Evolutionary conservation across 2,113 vertebrate genomes (phyloP).

Genomic region (Neogale vison): DNA sequence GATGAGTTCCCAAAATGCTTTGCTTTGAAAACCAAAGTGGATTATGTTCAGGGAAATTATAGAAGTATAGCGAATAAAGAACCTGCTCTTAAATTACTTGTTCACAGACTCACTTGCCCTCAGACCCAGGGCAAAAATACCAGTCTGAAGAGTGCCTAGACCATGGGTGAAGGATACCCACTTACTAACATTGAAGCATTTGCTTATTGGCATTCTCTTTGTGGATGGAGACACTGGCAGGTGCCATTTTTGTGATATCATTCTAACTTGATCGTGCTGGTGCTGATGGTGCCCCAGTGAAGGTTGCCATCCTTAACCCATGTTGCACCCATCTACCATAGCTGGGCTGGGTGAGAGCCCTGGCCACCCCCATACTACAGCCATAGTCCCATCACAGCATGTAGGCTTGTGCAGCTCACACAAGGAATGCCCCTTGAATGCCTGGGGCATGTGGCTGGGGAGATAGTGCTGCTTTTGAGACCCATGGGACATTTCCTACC

Average conservation of each 20-base stretch:
- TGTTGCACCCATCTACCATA: background rate
- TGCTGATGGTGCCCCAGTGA: background rate
- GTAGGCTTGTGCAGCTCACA: background rate
- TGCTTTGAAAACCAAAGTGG: background rate
- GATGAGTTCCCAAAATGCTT: background rate
- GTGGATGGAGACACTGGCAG: background rate
- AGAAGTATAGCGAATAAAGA: background rate
- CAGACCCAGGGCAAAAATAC: background rate
- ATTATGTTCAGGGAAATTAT: background rate
- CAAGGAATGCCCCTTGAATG: background rate
- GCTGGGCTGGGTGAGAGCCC: background rate
- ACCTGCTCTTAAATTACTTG: background rate
- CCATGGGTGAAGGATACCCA: background rate
- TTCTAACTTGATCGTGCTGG: background rate
- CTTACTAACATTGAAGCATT: background rate
- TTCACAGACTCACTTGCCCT: background rate
- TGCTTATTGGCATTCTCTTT: background rate
- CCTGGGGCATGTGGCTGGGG: background rate
- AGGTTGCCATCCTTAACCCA: background rate
- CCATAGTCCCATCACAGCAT: background rate
- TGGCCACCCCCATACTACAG: background rate
- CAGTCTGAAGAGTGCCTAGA: background rate
- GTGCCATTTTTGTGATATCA: background rate
- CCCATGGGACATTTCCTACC: background rate
- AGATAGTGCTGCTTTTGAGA: background rate